Evolutionary conservation across 2,113 vertebrate genomes (phyloP).

Genomic region (Oceanites oceanicus): DNA sequence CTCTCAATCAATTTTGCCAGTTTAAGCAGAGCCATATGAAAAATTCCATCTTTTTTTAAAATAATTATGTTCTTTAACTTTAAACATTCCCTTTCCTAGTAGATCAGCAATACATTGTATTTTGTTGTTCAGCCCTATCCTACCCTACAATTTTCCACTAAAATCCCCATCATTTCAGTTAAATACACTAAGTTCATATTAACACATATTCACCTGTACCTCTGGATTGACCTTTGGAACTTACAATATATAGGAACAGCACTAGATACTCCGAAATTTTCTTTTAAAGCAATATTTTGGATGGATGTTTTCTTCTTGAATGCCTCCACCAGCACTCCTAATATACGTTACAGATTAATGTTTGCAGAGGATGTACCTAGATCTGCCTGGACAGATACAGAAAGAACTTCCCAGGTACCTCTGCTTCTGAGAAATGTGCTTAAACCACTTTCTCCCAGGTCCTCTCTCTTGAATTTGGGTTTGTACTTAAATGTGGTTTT

Average conservation of each 20-base stretch:
- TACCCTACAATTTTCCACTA: background rate
- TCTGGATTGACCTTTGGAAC: background rate
- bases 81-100: background rate
- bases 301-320: background rate
- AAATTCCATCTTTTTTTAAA: background rate
- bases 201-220: background rate
- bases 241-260: background rate
- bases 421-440: background rate
- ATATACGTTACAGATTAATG: rapidly evolving
- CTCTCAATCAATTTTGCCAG: background rate
- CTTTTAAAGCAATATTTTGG: background rate
- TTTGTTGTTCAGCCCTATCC: background rate
- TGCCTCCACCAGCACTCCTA: background rate
- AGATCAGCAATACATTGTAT: background rate
- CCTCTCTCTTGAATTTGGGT: background rate
- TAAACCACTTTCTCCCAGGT: background rate
- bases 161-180: background rate
- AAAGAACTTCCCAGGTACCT: background rate
- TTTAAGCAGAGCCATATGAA: background rate
- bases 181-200: background rate
- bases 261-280: background rate
- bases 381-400: background rate
- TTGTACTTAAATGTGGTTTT: background rate
- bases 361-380: background rate
- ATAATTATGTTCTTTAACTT: background rate